These are phyloP conservation scores for Adelges cooleyi DNA, from an alignment of 1,140 invertebrate species.

Conservation along the genomic window DNA sequence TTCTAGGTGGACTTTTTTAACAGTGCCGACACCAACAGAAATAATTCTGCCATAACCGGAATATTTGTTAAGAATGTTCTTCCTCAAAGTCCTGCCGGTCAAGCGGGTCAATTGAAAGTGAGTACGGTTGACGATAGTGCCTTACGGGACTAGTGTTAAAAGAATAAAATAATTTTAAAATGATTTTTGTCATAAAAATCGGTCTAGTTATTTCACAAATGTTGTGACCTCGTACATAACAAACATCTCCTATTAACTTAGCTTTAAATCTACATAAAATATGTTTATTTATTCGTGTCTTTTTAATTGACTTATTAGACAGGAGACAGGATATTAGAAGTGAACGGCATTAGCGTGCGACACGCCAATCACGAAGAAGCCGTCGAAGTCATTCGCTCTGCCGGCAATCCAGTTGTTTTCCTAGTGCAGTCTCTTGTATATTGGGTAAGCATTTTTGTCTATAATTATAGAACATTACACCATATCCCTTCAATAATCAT, in stretches of 20 bases:
- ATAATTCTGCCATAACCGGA: conserved; percentile 57
- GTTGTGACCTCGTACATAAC: too few species aligned
- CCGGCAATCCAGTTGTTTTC: conserved; percentile 78
- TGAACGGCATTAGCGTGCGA: conserved; percentile 83
- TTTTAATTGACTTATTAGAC: conserved; percentile 48
- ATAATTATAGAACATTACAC: too few species aligned
- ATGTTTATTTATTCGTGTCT: conserved; percentile 33
- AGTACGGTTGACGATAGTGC: too few species aligned
- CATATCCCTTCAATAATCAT: too few species aligned
- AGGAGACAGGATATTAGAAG: conserved; percentile 80
- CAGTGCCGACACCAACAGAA: conserved; percentile 36
- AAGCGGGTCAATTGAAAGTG: conserved; percentile 75
- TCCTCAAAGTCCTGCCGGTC: conserved; percentile 85
- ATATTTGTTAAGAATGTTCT: conserved; percentile 98
- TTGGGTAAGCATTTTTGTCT: conserved; percentile 66
- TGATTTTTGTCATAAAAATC: too few species aligned
- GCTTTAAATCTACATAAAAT: neutral
- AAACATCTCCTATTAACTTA: too few species aligned
- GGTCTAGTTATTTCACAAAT: too few species aligned
- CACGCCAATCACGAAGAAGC: conserved; percentile 86
- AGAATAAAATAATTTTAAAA: too few species aligned
- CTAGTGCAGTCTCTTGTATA: conserved; percentile 83
- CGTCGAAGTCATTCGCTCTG: conserved; percentile 88
- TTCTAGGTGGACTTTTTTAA: conserved; percentile 49
- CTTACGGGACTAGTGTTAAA: too few species aligned